Base-by-base conservation (phyloP, 2,888 invertebrate species). In the Synanthedon formicaeformis region DNA sequence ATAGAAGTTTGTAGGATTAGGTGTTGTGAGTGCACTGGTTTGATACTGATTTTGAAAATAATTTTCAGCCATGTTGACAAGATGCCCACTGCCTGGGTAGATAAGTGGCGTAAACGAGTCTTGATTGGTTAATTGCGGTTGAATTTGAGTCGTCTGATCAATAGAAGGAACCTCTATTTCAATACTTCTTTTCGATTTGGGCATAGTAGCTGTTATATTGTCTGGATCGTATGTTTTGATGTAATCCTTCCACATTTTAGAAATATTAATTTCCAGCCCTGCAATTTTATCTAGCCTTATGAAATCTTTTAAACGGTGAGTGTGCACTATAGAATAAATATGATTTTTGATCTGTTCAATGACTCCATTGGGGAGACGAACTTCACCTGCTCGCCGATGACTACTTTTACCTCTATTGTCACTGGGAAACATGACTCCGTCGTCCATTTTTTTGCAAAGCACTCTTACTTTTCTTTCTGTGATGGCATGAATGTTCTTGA, bases 201-300 rank as follows among this genome's bases (percentile, higher is more conserved):
- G 82, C 77, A 85, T 75, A 54, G 86, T 87, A 45, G 85, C 82
- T 55, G 78, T 73, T 58, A 87, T 82, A 60, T 89, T 89, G 40
- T 87, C 84, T 41, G 89, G 88, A 61, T 89, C 89, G 76, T 81
- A 87, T 4, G 81, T 77, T 60, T 87, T 86, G n/a, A 89, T 86
- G 56, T 89, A 89, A 61, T 89, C 88, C 63, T 89, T 89, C 88
- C 89, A 89, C 88, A 89, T 89, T 67, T 89, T 89, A 2, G 89
- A 88, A 57, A 89, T 88, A 61, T 89, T 89, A 40, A 89, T 88
- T 75, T 89, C 89, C 54, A 89, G 73, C 0, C 89, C 89, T 52
- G 88, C 88, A 60, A 88, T 83, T 70, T 89, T 89, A 54, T 89
- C 89, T 50, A 88, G 67, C 58, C 88, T 75, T 54, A 89, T 87